A percentile compares a stretch with the other conserved stretches of the same genome.
These are phyloP conservation scores for Gymnocephalus cernua DNA, from an alignment of 2,113 vertebrate species.

Conservation along the genomic window DNA sequence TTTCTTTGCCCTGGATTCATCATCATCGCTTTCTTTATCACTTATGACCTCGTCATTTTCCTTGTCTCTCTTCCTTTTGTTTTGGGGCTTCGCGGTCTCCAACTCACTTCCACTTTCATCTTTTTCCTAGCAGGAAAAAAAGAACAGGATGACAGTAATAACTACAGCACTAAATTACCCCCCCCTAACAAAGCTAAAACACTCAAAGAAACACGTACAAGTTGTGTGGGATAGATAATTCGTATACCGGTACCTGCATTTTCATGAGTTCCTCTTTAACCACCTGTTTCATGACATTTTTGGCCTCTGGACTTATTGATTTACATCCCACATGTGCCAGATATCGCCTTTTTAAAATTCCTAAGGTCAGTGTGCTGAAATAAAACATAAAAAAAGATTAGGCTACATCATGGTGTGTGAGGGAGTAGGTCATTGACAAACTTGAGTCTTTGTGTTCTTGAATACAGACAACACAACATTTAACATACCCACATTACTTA, in stretches of 20 bases:
- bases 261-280: slow-evolving; percentile 80
- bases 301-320: slow-evolving; percentile 68
- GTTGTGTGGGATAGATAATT: not conserved
- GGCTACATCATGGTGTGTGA: not conserved
- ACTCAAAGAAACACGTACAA: not conserved
- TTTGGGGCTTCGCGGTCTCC: slow-evolving; percentile 44
- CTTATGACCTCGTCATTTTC: slow-evolving; percentile 46
- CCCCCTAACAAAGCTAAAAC: not conserved
- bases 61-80: slow-evolving; percentile 78
- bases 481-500: not conserved
- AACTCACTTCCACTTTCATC: slow-evolving; percentile 57
- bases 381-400: slow-evolving; percentile 28
- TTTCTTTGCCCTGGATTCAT: slow-evolving; percentile 64
- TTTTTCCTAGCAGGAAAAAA: slow-evolving; percentile 49
- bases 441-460: not conserved
- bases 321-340: slow-evolving; percentile 59
- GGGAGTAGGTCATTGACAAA: not conserved
- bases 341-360: slow-evolving; percentile 76
- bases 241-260: slow-evolving; percentile 82
- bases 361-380: slow-evolving; percentile 75
- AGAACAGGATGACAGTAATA: not conserved
- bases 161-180: not conserved
- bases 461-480: not conserved
- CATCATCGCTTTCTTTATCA: slow-evolving; percentile 38
- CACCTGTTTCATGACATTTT: slow-evolving; percentile 69